Evolutionary conservation across 1,140 invertebrate species (phyloP).

Genomic region (Pseudomyrmex gracilis): DNA sequence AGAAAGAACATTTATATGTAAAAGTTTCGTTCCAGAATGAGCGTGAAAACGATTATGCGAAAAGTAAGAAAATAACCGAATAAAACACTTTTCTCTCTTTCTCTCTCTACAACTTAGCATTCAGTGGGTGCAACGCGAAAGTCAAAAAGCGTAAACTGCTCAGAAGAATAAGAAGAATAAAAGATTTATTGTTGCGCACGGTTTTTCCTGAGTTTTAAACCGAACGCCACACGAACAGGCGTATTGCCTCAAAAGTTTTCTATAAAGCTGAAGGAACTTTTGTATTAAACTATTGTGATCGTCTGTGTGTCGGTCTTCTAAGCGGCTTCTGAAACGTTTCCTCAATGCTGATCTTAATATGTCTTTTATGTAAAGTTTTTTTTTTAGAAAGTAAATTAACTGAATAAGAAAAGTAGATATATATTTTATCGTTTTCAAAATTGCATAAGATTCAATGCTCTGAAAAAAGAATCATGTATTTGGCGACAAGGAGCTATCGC

Average conservation of each 20-base stretch:
- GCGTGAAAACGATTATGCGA: constrained; percentile 61
- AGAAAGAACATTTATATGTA: constrained; percentile 39
- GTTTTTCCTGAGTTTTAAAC: constrained; percentile 69
- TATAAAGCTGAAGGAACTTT: constrained; percentile 48
- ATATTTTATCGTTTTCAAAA: neutral
- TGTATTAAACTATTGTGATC: constrained; percentile 36
- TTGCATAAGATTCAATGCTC: no score
- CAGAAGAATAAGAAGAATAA: constrained; percentile 56
- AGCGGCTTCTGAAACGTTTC: constrained; percentile 1
- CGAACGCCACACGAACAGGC: neutral
- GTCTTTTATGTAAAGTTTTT: neutral
- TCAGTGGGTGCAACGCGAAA: constrained; percentile 69
- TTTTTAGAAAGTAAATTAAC: neutral
- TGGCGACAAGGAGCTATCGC: no score
- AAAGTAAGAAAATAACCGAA: constrained; percentile 76
- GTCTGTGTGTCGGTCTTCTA: constrained; percentile 33
- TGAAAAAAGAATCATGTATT: no score
- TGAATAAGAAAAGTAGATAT: no score
- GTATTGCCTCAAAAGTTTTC: constrained; percentile 36
- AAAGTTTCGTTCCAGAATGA: constrained; percentile 52
- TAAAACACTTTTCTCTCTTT: constrained; percentile 68
- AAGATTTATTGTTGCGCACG: constrained; percentile 69
- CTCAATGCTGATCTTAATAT: neutral
- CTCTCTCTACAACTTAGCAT: constrained; percentile 48
- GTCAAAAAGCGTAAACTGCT: constrained; percentile 74